These are phyloP conservation scores for Poecilia velifera DNA, from an alignment of 2,797 vertebrate genomes.

Conservation along the genomic window DNA sequence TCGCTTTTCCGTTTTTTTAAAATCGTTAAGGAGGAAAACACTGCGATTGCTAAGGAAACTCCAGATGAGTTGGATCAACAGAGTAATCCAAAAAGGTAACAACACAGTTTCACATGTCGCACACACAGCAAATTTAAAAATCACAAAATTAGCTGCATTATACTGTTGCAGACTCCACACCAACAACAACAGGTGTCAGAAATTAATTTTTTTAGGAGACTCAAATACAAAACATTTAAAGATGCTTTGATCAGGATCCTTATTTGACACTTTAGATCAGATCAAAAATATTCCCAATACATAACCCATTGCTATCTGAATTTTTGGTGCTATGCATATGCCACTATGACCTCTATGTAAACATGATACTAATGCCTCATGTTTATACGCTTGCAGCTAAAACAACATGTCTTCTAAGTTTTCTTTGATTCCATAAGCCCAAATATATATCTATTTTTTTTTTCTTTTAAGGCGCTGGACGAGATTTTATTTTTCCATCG, in stretches of 20 bases:
- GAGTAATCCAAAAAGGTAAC: background rate
- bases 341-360: background rate
- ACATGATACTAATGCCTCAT: background rate
- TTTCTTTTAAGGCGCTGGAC: constrained; percentile 5
- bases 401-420: background rate
- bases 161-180: background rate
- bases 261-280: background rate
- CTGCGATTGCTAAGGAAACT: background rate
- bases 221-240: background rate
- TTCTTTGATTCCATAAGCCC: constrained; percentile 17
- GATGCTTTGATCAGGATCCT: background rate
- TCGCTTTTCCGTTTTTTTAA: background rate
- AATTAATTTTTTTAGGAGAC: background rate
- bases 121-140: background rate
- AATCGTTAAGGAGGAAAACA: background rate
- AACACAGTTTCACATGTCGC: background rate
- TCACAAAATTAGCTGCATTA: background rate
- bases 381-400: background rate
- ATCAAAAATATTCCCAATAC: background rate
- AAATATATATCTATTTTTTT: background rate
- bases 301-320: background rate
- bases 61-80: background rate
- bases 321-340: background rate
- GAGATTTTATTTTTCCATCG: constrained; percentile 30
- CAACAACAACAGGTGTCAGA: background rate